phyloP scores from a whole-genome alignment of 2,888 invertebrate genomes.

The Trissolcus brochymenae region DNA sequence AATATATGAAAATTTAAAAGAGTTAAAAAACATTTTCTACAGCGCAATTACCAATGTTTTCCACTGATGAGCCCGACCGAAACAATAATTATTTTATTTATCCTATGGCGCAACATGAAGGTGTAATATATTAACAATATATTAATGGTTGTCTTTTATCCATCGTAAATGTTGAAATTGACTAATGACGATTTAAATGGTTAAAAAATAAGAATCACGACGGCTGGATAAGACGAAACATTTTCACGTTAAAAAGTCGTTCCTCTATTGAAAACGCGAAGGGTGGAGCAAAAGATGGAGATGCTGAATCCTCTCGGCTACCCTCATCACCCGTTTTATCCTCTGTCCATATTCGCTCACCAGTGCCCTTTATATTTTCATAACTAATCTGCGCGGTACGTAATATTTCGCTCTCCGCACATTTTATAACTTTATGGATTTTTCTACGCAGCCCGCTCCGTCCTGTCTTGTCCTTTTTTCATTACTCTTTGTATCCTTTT shows the following conservation, averaged over 20 bases:
- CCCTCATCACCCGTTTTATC: slow-evolving; percentile 65
- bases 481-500: slow-evolving; percentile 59
- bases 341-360: slow-evolving; percentile 67
- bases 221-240: slow-evolving; percentile 27
- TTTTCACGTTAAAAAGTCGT: slow-evolving; percentile 55
- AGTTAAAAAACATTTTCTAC: no score
- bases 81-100: slow-evolving; percentile 33
- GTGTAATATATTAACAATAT: not conserved
- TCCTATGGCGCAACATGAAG: slow-evolving; percentile 11
- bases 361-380: slow-evolving; percentile 73
- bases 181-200: slow-evolving; percentile 47
- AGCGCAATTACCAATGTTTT: no score
- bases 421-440: slow-evolving; percentile 84
- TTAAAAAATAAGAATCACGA: slow-evolving; percentile 34
- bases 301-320: slow-evolving; percentile 71
- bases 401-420: slow-evolving; percentile 76
- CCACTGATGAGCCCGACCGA: slow-evolving; percentile 27
- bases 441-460: slow-evolving; percentile 78
- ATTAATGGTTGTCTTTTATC: slow-evolving; percentile 34
- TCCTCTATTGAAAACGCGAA: slow-evolving; percentile 56
- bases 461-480: slow-evolving; percentile 57
- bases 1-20: no score
- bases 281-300: slow-evolving; percentile 64
- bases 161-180: slow-evolving; percentile 8
- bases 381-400: slow-evolving; percentile 76